Conservation (phyloP, 2,113 vertebrate species). For the Stegastes partitus region DNA sequence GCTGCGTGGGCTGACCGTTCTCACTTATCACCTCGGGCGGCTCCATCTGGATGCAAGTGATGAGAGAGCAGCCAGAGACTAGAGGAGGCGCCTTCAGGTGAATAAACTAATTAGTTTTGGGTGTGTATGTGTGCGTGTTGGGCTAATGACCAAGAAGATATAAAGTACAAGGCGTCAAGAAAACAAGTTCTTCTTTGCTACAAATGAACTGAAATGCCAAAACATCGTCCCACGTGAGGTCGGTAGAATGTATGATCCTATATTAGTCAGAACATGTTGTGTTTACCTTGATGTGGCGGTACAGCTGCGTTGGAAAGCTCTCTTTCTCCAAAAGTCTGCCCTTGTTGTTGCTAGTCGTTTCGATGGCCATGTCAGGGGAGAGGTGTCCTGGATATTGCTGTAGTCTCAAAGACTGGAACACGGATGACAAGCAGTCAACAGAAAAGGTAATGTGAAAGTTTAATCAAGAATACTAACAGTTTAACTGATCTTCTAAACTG, state of each 20-base stretch:
- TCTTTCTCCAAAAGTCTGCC: constrained; percentile 91
- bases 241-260: background rate
- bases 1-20: constrained; percentile 15
- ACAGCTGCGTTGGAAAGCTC: constrained; percentile 94
- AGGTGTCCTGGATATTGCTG: constrained; percentile 91
- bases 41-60: constrained; percentile 54
- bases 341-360: constrained; percentile 90
- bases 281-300: constrained; percentile 95
- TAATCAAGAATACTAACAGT: background rate
- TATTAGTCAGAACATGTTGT: background rate
- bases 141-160: background rate
- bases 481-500: background rate
- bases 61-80: constrained; percentile 50
- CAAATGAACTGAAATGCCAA: background rate
- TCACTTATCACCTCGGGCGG: constrained; percentile 30
- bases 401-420: constrained; percentile 88
- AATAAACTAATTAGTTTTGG: constrained; percentile 60
- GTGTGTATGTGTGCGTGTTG: constrained; percentile 12
- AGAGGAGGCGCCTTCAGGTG: constrained; percentile 44
- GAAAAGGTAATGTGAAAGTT: background rate
- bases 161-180: background rate
- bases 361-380: constrained; percentile 92
- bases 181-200: background rate
- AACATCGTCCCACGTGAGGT: background rate
- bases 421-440: background rate